Evolutionary conservation across 2,888 invertebrate genomes (phyloP), one percentile per base, ranked within the genome.

Genomic region (Malthinus seriepunctatus): DNA sequence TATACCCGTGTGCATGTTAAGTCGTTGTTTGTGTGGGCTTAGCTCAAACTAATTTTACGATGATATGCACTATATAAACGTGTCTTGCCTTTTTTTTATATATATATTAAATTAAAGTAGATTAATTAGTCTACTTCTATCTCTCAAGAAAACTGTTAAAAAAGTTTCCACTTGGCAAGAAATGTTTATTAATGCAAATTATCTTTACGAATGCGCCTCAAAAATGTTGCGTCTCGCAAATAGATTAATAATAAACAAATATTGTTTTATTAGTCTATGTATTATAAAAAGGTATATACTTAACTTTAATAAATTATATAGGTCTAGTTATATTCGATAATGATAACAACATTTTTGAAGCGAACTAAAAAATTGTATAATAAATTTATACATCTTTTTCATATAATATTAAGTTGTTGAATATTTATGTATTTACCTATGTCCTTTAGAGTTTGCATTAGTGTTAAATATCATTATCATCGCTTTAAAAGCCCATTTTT

Each of bases 401-500:
- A 67, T 73, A 70, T 57, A 53, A 57, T 57, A 73, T 73, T 76
- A 75, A 69, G 74, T 77, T 71, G 70, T 68, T 72, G 71, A 71
- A 69, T 67, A 73, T 73, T 74, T 73, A 75, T 75, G 73, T 75
- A 76, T 72, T 75, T 75, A 76, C 74, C 65, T 67, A 69, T 70
- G 75, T 76, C 72, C 72, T 72, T 75, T 76, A 72, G 73, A 73
- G 69, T 76, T 77, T 78, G 76, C 77, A 78, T 78, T 78, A 78
- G 77, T 78, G 75, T 78, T 78, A 76, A 68, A 71, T 71, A 71
- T 73, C 75, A 76, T 76, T 74, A 76, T 76, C 73, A 77, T 77
- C 75, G 77, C 78, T 78, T 79, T 74, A 55, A 73, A 74, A 74
- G 76, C 77, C 78, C 77, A 76, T 78, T 79, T 79, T 78, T 78